phyloP scores from a whole-genome alignment of 2,888 invertebrate genomes.

The Cantharis nigra region DNA sequence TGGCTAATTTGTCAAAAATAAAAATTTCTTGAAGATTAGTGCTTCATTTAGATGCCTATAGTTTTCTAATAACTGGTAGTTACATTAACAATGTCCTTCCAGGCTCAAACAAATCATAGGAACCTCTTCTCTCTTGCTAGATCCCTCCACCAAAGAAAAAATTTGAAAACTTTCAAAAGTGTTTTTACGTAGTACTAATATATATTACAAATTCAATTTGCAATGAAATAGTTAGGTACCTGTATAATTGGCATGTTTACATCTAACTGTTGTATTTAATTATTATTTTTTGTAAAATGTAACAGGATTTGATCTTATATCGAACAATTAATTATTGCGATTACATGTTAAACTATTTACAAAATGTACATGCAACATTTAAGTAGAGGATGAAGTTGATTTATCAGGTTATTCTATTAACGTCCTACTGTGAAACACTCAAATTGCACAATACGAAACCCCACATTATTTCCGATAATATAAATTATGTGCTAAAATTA shows the following conservation, averaged over 20 bases:
- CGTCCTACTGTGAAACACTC: slow-evolving; percentile 10
- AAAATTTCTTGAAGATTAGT: too few species aligned
- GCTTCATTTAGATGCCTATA: too few species aligned
- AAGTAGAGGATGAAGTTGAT: slow-evolving; percentile 1
- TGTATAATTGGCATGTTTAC: neutral
- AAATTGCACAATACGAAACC: slow-evolving; percentile 5
- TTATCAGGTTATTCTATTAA: slow-evolving; percentile 11
- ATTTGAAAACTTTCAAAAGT: neutral
- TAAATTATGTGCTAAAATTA: neutral
- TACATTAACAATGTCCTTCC: too few species aligned
- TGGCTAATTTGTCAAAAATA: too few species aligned
- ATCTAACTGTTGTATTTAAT: neutral
- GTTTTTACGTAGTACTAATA: neutral
- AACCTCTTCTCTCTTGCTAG: too few species aligned
- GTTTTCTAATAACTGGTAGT: too few species aligned
- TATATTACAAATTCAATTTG: neutral
- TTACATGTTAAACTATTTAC: neutral
- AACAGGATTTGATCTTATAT: slow-evolving; percentile 4
- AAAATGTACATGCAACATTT: slow-evolving; percentile 1
- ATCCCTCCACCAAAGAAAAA: too few species aligned
- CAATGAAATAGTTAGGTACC: neutral
- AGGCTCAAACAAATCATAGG: too few species aligned
- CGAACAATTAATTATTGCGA: neutral
- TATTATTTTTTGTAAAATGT: neutral
- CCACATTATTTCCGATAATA: neutral